phyloP scores from a whole-genome alignment of 2,797 vertebrate species.

The Argyrosomus regius region DNA sequence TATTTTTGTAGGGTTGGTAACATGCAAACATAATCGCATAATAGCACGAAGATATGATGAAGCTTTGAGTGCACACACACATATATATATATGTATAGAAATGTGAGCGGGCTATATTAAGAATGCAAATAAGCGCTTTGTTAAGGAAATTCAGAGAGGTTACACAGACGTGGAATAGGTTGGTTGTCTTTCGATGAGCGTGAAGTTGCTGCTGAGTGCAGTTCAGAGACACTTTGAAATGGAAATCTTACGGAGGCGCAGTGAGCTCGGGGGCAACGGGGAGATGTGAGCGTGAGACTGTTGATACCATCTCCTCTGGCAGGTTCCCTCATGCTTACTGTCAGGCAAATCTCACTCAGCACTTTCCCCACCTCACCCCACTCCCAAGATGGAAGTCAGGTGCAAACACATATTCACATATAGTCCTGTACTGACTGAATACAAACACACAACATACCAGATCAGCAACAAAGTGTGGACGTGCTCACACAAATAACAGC shows the following conservation, averaged over 20 bases:
- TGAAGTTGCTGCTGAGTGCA: constrained; percentile 62
- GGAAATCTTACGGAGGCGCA: constrained; percentile 55
- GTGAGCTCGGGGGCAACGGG: constrained; percentile 54
- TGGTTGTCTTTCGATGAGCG: constrained; percentile 33
- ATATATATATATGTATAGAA: neutral
- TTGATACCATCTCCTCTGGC: constrained; percentile 64
- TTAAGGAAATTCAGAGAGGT: constrained; percentile 36
- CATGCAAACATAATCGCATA: constrained; percentile 35
- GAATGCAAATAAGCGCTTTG: constrained; percentile 34
- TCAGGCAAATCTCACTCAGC: constrained; percentile 60
- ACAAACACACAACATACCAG: constrained; percentile 7
- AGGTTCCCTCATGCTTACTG: constrained; percentile 62
- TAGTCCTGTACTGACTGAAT: constrained; percentile 9
- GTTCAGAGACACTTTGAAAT: constrained; percentile 71
- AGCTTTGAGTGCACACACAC: neutral
- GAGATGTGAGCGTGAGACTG: constrained; percentile 54
- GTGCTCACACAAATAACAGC: constrained; percentile 10
- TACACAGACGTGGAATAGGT: constrained; percentile 21
- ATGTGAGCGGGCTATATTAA: neutral
- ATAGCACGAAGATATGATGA: constrained; percentile 4
- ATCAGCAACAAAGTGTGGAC: constrained; percentile 9
- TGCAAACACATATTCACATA: constrained; percentile 18
- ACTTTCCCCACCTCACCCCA: constrained; percentile 27
- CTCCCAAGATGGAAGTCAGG: constrained; percentile 32
- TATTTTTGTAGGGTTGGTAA: constrained; percentile 31